phyloP scores from a whole-genome alignment of 2,888 invertebrate genomes.

The Cheilosia scutellata region DNA sequence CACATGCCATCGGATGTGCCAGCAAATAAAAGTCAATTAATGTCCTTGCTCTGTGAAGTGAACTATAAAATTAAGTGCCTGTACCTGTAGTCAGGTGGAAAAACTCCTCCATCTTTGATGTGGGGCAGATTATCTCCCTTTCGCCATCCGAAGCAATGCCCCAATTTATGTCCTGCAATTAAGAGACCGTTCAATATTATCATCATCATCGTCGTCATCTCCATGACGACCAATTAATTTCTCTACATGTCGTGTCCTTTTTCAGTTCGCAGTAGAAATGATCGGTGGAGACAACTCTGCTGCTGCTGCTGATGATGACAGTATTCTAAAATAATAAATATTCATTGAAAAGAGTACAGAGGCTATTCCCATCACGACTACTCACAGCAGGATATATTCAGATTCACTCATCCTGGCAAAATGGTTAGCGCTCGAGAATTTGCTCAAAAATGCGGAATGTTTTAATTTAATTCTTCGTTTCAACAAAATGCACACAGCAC shows the following conservation, averaged over 20 bases:
- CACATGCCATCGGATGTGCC: constrained; percentile 9
- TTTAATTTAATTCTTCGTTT: constrained; percentile 69
- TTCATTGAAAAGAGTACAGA: background rate
- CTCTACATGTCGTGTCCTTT: background rate
- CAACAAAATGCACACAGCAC: constrained; percentile 45
- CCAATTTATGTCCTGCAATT: constrained; percentile 64
- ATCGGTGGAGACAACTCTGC: background rate
- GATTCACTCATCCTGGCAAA: background rate
- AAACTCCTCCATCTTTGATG: background rate
- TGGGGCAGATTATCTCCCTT: constrained; percentile 31
- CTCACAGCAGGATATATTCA: constrained; percentile 6
- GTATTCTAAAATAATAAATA: background rate
- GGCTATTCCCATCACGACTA: background rate
- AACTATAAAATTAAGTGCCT: constrained; percentile 66
- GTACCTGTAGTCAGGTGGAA: constrained; percentile 62
- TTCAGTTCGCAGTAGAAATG: background rate
- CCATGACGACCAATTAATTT: constrained; percentile 37
- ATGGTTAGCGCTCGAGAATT: constrained; percentile 36
- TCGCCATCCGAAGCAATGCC: constrained; percentile 28
- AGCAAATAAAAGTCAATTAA: constrained; percentile 60
- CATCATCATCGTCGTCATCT: constrained; percentile 15
- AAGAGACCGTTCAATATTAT: constrained; percentile 63
- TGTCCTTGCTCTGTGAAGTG: constrained; percentile 58
- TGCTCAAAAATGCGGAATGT: constrained; percentile 61
- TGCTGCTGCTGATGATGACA: background rate